These are phyloP conservation scores for Odobenus rosmarus DNA, from an alignment of 2,113 vertebrate genomes.

Conservation along the genomic window DNA sequence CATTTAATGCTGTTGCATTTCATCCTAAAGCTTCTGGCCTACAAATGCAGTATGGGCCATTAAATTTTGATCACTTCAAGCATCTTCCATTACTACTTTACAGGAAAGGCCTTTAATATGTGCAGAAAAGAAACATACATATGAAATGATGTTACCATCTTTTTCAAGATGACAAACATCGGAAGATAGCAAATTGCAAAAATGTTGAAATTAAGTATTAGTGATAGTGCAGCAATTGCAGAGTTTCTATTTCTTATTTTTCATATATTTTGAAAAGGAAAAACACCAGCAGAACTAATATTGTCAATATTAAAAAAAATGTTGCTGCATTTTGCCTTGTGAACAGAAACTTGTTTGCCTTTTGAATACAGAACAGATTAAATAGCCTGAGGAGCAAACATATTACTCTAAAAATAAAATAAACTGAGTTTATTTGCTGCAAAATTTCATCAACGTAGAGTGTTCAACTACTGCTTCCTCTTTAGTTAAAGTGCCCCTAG, in stretches of 20 bases:
- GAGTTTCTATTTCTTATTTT: conserved; percentile 49
- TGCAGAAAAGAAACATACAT: conserved; percentile 43
- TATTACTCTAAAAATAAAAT: conserved; percentile 64
- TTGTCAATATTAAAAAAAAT: conserved; percentile 39
- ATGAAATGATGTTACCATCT: conserved; percentile 21
- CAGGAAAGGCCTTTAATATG: conserved; percentile 61
- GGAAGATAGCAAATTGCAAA: conserved; percentile 41
- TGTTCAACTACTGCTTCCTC: not conserved
- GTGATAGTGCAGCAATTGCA: not conserved
- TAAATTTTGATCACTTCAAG: conserved; percentile 73
- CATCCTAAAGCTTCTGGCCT: conserved; percentile 62
- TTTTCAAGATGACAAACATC: conserved; percentile 50
- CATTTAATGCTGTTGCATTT: conserved; percentile 61
- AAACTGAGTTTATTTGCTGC: conserved; percentile 65
- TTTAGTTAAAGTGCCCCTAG: conserved; percentile 51
- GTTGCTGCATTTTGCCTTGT: conserved; percentile 50
- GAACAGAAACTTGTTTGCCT: conserved; percentile 67
- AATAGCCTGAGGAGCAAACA: conserved; percentile 65
- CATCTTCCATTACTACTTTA: conserved; percentile 56
- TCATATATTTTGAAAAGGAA: conserved; percentile 54
- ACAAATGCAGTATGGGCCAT: conserved; percentile 59
- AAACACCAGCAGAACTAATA: conserved; percentile 52
- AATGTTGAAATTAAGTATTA: conserved; percentile 58
- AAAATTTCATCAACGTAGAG: conserved; percentile 59
- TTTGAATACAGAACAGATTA: conserved; percentile 67